These are phyloP conservation scores for Herminia tarsipennalis DNA, from an alignment of 2,888 invertebrate species.

Conservation along the genomic window DNA sequence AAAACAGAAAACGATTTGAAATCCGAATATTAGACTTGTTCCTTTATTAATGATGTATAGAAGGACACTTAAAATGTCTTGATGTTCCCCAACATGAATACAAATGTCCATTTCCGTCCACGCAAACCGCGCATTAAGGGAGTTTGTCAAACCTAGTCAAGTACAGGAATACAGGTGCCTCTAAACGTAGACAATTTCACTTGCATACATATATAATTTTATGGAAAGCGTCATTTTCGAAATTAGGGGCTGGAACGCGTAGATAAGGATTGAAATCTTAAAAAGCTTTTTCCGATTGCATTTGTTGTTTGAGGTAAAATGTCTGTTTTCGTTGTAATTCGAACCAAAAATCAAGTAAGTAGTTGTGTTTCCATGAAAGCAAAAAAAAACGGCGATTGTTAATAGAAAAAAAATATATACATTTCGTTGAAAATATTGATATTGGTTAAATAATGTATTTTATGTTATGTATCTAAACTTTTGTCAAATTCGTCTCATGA, in stretches of 20 bases:
- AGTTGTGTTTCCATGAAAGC: too few species aligned
- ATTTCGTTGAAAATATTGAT: too few species aligned
- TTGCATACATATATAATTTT: slow-evolving; percentile 4
- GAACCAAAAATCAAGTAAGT: too few species aligned
- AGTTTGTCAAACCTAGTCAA: slow-evolving; percentile 68
- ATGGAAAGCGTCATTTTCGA: slow-evolving; percentile 2
- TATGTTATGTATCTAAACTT: too few species aligned
- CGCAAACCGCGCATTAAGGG: slow-evolving; percentile 80
- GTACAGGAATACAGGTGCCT: slow-evolving; percentile 37
- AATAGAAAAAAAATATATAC: too few species aligned
- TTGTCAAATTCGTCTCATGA: too few species aligned
- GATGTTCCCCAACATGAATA: slow-evolving; percentile 71
- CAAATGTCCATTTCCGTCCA: slow-evolving; percentile 80
- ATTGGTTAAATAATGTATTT: too few species aligned
- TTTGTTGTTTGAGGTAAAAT: too few species aligned
- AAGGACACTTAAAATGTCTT: slow-evolving; percentile 72
- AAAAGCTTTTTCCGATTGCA: too few species aligned
- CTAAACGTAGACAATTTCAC: slow-evolving; percentile 27
- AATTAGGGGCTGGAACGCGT: background rate
- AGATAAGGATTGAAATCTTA: too few species aligned
- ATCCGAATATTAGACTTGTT: slow-evolving; percentile 70
- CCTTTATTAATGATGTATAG: slow-evolving; percentile 69
- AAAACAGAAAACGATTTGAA: slow-evolving; percentile 12
- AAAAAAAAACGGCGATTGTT: too few species aligned
- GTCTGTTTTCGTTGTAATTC: too few species aligned